phyloP scores from a whole-genome alignment of 2,797 vertebrate genomes.

The Rhinella marina region DNA sequence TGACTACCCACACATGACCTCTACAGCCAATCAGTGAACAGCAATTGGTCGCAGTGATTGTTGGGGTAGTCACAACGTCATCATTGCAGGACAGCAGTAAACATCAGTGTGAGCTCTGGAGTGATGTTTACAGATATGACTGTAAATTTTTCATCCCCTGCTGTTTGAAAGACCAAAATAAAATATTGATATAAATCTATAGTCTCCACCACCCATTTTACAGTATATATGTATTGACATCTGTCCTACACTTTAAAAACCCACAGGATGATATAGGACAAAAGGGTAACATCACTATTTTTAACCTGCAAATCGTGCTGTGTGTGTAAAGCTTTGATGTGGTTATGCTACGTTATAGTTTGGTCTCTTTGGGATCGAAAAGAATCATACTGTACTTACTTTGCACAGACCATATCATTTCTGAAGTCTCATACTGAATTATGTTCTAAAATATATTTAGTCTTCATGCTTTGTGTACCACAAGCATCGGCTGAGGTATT shows the following conservation, averaged over 20 bases:
- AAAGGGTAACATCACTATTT: conserved; percentile 33
- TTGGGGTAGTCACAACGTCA: no score
- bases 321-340: conserved; percentile 43
- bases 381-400: conserved; percentile 45
- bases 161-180: neutral
- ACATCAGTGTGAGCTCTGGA: no score
- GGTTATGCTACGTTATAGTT: neutral
- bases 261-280: neutral
- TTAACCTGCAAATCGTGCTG: conserved; percentile 6
- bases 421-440: conserved; percentile 32
- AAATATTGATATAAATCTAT: neutral
- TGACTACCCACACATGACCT: no score
- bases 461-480: conserved; percentile 24
- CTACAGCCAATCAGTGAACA: no score
- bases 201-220: neutral
- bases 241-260: neutral
- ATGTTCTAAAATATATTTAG: conserved; percentile 43
- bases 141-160: neutral
- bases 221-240: neutral
- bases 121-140: neutral
- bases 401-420: conserved; percentile 57
- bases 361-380: conserved; percentile 44
- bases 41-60: no score
- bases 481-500: conserved; percentile 50
- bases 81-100: no score